phyloP scores from a whole-genome alignment of 2,113 vertebrate species.

The Myodes glareolus region DNA sequence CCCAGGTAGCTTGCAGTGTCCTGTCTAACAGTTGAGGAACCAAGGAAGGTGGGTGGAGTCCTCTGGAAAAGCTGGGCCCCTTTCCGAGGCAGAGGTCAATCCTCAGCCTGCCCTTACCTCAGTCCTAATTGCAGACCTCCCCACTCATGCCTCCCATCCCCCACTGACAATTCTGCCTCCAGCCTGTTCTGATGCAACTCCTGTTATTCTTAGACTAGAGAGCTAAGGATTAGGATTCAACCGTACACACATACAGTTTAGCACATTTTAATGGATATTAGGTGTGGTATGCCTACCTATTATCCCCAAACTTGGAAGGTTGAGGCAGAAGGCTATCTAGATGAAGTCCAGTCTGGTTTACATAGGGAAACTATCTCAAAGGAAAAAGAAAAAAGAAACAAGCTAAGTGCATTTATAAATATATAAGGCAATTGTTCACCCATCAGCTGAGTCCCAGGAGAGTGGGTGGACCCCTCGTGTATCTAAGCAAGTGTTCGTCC shows the following conservation, averaged over 20 bases:
- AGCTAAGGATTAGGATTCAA: background rate
- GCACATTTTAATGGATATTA: background rate
- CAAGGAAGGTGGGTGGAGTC: background rate
- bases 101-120: background rate
- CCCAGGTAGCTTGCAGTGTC: background rate
- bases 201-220: background rate
- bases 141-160: background rate
- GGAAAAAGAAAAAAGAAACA: background rate
- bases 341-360: background rate
- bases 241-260: background rate
- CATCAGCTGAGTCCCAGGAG: background rate
- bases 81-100: background rate
- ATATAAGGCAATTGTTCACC: background rate
- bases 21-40: background rate
- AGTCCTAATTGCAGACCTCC: background rate
- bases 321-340: background rate
- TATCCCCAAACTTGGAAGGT: background rate
- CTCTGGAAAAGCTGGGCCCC: background rate
- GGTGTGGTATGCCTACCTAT: background rate
- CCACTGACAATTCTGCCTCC: background rate
- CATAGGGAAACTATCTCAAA: background rate
- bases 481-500: background rate
- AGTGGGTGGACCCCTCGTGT: too few relatives aligned
- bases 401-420: background rate
- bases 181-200: background rate